Percentiles rank a stretch among this genome's conserved stretches.
Evolutionary conservation across 2,888 invertebrate species (phyloP).

Genomic region (Stenolophus ochropezus): DNA sequence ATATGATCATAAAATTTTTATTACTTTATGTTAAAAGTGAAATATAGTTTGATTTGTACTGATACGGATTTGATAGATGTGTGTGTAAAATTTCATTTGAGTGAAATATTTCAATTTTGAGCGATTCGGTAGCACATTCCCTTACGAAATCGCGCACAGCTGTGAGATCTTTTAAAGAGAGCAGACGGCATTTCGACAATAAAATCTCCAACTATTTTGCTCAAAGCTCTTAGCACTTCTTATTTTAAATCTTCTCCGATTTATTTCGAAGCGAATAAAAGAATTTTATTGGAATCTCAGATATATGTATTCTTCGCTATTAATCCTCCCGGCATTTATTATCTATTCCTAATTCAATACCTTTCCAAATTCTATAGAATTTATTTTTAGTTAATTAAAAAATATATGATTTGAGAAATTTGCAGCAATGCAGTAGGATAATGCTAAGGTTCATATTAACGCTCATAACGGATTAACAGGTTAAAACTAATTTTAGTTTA

Average conservation of each 20-base stretch:
- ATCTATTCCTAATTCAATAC: background rate
- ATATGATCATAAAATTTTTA: too few relatives aligned
- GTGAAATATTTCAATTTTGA: background rate
- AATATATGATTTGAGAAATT: too few relatives aligned
- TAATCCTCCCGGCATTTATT: conserved; percentile 12
- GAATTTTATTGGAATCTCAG: conserved; percentile 42
- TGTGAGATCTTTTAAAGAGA: conserved; percentile 17
- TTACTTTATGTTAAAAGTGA: too few relatives aligned
- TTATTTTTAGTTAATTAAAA: background rate
- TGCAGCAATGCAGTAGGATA: too few relatives aligned
- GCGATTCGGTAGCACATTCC: background rate
- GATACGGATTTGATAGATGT: background rate
- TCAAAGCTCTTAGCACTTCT: conserved; percentile 40
- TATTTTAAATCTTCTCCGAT: conserved; percentile 39
- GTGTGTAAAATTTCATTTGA: background rate
- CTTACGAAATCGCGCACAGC: conserved; percentile 17
- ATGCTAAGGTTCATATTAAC: background rate
- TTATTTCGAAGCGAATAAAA: conserved; percentile 27
- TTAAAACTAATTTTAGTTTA: conserved; percentile 28
- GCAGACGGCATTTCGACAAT: conserved; percentile 36
- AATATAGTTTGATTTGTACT: background rate
- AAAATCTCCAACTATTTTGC: conserved; percentile 36
- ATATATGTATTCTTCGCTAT: conserved; percentile 31
- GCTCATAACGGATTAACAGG: background rate
- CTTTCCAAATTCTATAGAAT: background rate